Evolutionary conservation across 2,797 vertebrate species (phyloP).

Genomic region (Pseudochaenichthys georgianus): DNA sequence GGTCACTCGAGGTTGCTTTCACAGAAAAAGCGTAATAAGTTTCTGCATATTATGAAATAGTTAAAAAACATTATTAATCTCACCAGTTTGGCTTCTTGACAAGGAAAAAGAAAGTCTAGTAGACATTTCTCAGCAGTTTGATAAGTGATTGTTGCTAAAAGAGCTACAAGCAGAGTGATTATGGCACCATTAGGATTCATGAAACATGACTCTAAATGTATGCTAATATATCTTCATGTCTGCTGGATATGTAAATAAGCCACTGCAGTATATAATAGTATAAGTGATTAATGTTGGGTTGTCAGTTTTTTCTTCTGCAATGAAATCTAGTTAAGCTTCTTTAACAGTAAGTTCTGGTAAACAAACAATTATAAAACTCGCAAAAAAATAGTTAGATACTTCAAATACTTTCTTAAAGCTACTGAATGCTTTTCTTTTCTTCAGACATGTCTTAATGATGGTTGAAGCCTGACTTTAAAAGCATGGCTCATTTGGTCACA

Average conservation of each 20-base stretch:
- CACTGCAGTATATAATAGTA: not conserved
- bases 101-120: too few species aligned
- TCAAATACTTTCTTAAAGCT: not conserved
- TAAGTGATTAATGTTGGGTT: not conserved
- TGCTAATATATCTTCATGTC: not conserved
- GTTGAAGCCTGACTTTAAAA: too few species aligned
- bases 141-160: too few species aligned
- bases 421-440: not conserved
- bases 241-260: not conserved
- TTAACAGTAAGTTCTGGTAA: not conserved
- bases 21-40: constrained; percentile 18
- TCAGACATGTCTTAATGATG: too few species aligned
- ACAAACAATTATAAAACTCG: not conserved
- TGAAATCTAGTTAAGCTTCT: not conserved
- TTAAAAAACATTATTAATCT: not conserved
- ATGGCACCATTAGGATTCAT: not conserved
- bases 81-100: too few species aligned
- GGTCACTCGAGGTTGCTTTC: constrained; percentile 3
- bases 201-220: not conserved
- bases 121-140: too few species aligned
- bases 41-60: too few species aligned
- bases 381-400: not conserved
- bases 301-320: not conserved
- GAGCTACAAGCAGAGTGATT: constrained; percentile 2
- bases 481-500: too few species aligned